Base-by-base conservation (phyloP, 1,140 invertebrate genomes). In the Euwallacea similis region DNA sequence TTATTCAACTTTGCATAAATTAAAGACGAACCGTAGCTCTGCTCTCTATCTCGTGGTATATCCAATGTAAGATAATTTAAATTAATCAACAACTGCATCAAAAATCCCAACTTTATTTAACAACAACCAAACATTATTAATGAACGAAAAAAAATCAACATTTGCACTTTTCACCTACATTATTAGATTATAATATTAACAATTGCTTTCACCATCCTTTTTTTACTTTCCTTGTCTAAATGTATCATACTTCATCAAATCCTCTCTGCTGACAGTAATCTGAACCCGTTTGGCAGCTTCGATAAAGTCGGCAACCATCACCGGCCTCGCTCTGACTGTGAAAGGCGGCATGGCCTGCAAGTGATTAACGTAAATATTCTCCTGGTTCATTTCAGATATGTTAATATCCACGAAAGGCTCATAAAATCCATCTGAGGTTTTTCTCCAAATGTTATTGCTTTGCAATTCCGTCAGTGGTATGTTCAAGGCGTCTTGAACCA, bases 401-500 rank as follows among this genome's bases (percentile, higher is more conserved):
- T 71, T n/a, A 43, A 67, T 50, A 56, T 72, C 10, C 47, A 44
- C 33, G 65, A 73, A 62, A 9, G 61, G 76, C 46, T 76, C 73
- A 67, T 77, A 80, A 59, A 72, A 75, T 7, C 69, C 74, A 70
- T 77, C 74, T 21, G 55, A 9, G 16, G 64, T 68, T 10, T 73
- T 64, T 46, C 73, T 76, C 82, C 82, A 83, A 60, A 79, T 63
- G 62, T 61, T 78, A 7, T 74, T 77, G 16, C 71, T 62, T 72
- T 78, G 69, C 16, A 87, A 75, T 71, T 87, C 83, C 61, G 82
- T 79, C 43, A 87, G 77, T 11, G 86, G 86, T 58, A 82, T 77
- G 74, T 85, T 83, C n/a, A 86, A 66, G n/a, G 86, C 86, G 56
- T 79, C 79, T 21, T 83, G 81, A 0, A 83, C 81, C 41, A 87